A percentile compares a stretch with the other conserved stretches of the same genome.
phyloP scores from a whole-genome alignment of 2,888 invertebrate genomes.

The Diarsia dahlii region DNA sequence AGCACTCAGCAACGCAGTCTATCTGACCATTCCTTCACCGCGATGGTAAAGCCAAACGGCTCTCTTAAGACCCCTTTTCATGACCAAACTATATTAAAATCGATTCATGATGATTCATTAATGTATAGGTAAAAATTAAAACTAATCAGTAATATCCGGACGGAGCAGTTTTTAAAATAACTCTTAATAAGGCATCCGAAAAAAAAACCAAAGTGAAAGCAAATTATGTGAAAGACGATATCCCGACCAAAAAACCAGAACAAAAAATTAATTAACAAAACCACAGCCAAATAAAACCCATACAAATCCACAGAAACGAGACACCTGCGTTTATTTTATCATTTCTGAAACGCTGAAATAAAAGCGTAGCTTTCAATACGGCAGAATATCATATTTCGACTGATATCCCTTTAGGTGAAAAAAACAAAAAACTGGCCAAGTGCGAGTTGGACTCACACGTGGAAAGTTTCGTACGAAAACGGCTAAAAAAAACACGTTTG shows the following conservation, averaged over 20 bases:
- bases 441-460: too few species aligned
- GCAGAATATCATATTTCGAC: conserved; percentile 59
- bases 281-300: conserved; percentile 10
- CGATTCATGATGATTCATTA: too few species aligned
- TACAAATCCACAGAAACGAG: conserved; percentile 34
- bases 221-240: not conserved
- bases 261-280: conserved; percentile 30
- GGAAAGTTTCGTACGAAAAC: too few species aligned
- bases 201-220: not conserved
- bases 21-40: too few species aligned
- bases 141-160: not conserved
- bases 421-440: conserved; percentile 19
- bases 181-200: not conserved
- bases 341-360: conserved; percentile 23
- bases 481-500: too few species aligned
- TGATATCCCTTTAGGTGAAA: conserved; percentile 35
- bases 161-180: not conserved
- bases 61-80: not conserved
- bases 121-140: not conserved
- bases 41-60: not conserved
- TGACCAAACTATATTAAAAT: not conserved
- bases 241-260: not conserved
- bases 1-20: too few species aligned
- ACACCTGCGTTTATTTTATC: conserved; percentile 26
- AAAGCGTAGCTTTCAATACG: conserved; percentile 34